These are phyloP conservation scores for Endotricha flammealis DNA, from an alignment of 2,888 invertebrate species.

Conservation along the genomic window DNA sequence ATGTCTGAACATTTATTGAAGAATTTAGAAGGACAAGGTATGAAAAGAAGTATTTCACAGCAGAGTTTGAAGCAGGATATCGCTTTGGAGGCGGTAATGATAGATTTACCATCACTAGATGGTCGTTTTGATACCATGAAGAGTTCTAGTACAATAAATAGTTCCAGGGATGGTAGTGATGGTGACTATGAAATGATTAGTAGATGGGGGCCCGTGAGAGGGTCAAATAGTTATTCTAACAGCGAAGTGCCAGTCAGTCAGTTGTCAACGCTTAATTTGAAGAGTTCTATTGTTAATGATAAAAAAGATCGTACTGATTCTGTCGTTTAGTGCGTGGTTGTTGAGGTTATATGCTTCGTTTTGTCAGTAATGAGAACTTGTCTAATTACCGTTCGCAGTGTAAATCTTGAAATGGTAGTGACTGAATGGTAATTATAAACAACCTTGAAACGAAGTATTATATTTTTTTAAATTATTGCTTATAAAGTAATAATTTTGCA, in stretches of 20 bases:
- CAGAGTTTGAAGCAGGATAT: conserved; percentile 62
- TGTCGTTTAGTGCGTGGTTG: conserved; percentile 33
- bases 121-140: conserved; percentile 41
- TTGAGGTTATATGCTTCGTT: conserved; percentile 18
- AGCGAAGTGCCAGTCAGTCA: conserved; percentile 55
- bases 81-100: conserved; percentile 61
- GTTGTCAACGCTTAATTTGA: conserved; percentile 57
- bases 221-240: conserved; percentile 69
- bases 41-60: conserved; percentile 60
- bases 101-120: conserved; percentile 53
- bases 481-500: no score
- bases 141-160: conserved; percentile 38
- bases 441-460: no score
- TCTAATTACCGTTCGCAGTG: no score
- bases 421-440: no score
- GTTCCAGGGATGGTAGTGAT: conserved; percentile 32
- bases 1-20: conserved; percentile 50
- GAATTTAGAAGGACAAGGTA: conserved; percentile 25
- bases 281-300: conserved; percentile 34
- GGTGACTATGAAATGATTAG: conserved; percentile 40
- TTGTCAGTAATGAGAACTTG: no score
- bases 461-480: no score
- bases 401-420: no score
- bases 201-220: conserved; percentile 70
- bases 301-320: conserved; percentile 45